Evolutionary conservation across 1,140 invertebrate genomes (phyloP).

Genomic region (Lepidurus apus): DNA sequence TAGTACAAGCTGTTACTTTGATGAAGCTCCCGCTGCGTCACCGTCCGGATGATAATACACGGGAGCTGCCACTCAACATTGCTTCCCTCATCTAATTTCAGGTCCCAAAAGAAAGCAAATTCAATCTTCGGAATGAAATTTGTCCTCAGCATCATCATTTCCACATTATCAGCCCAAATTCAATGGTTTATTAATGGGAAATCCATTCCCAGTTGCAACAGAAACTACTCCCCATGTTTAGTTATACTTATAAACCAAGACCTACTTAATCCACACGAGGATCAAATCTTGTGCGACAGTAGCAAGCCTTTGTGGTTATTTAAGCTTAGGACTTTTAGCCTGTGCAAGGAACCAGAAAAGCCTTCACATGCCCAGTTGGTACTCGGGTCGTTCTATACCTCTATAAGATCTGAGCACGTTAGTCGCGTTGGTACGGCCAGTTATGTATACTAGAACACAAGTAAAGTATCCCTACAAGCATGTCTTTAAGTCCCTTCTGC

Average conservation of each 20-base stretch:
- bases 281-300: neutral
- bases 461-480: slow-evolving; percentile 2
- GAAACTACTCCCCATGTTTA: neutral
- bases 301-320: neutral
- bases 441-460: neutral
- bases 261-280: neutral
- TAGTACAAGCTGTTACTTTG: slow-evolving; percentile 22
- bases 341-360: neutral
- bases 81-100: slow-evolving; percentile 9
- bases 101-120: neutral
- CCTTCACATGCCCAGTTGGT: neutral
- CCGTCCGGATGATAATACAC: slow-evolving; percentile 4
- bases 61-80: slow-evolving; percentile 20
- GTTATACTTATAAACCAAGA: neutral
- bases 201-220: neutral
- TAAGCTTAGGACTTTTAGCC: neutral
- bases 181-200: too few species aligned
- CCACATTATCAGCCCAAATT: too few species aligned
- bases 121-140: neutral
- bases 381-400: neutral
- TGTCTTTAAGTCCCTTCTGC: neutral
- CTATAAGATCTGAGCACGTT: neutral
- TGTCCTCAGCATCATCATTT: too few species aligned
- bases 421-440: neutral
- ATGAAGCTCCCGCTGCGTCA: slow-evolving; percentile 13